A percentile compares a stretch with the other conserved stretches of the same genome.
Evolutionary conservation across 2,797 vertebrate species (phyloP).

Genomic region (Tinamus major): DNA sequence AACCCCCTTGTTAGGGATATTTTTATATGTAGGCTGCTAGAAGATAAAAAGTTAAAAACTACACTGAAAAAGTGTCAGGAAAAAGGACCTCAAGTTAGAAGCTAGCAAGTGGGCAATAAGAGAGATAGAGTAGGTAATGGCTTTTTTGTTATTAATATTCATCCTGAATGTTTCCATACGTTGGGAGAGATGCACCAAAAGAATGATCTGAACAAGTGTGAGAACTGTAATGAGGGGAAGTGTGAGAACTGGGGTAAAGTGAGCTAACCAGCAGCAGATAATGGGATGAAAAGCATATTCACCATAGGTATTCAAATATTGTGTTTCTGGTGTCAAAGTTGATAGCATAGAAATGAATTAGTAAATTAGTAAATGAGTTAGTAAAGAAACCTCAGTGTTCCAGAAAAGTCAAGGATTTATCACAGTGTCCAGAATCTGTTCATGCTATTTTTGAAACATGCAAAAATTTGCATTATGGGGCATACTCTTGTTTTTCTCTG

Average conservation of each 20-base stretch:
- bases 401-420: not conserved
- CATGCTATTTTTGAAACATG: not conserved
- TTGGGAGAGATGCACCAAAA: not conserved
- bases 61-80: not conserved
- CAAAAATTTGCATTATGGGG: not conserved
- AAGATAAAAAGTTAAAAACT: not conserved
- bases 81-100: not conserved
- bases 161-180: not conserved
- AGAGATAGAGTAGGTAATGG: not conserved
- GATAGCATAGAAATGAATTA: not conserved
- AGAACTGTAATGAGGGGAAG: fast-evolving
- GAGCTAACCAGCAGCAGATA: not conserved
- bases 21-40: not conserved
- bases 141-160: not conserved
- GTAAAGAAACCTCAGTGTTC: not conserved
- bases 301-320: not conserved
- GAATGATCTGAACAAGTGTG: not conserved
- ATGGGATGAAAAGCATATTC: fast-evolving
- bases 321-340: not conserved
- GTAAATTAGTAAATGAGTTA: not conserved
- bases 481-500: not conserved
- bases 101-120: not conserved
- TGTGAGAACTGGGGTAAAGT: not conserved
- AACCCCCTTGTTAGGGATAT: not conserved
- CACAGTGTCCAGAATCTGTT: not conserved